phyloP scores from a whole-genome alignment of 2,113 vertebrate species.

The Columba livia region DNA sequence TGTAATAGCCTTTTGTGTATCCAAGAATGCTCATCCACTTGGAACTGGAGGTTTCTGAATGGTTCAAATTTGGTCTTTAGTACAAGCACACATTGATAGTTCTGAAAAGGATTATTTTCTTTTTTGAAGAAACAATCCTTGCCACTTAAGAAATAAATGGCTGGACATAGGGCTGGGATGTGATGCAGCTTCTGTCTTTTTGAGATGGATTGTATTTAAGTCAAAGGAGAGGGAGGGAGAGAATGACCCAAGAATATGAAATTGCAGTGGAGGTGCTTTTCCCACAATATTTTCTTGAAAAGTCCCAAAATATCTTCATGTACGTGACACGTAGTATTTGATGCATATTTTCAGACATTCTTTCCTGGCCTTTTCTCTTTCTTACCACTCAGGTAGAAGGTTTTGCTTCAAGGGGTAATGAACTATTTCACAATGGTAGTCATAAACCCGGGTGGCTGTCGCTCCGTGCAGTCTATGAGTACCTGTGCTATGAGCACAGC shows the following conservation, averaged over 20 bases:
- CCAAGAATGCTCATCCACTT: constrained; percentile 17
- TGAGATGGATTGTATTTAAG: background rate
- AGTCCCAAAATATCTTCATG: background rate
- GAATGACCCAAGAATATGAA: background rate
- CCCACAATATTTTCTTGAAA: background rate
- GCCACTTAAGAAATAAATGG: background rate
- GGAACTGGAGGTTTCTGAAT: background rate
- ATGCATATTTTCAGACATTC: background rate
- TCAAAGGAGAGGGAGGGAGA: background rate
- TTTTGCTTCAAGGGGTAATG: background rate
- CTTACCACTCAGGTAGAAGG: background rate
- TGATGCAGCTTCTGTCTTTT: background rate
- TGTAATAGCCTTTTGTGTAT: constrained; percentile 35
- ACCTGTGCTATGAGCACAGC: background rate
- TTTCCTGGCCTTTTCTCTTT: background rate
- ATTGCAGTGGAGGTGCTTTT: background rate
- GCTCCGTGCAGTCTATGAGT: background rate
- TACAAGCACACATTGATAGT: background rate
- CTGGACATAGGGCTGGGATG: background rate
- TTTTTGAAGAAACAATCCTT: background rate
- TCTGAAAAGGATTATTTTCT: background rate
- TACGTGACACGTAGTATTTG: background rate
- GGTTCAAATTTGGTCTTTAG: constrained; percentile 3
- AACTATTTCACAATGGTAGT: background rate
- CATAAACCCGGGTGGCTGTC: background rate